A percentile compares a stretch with the other conserved stretches of the same genome.
phyloP scores from a whole-genome alignment of 2,113 vertebrate genomes.

The Strix uralensis region DNA sequence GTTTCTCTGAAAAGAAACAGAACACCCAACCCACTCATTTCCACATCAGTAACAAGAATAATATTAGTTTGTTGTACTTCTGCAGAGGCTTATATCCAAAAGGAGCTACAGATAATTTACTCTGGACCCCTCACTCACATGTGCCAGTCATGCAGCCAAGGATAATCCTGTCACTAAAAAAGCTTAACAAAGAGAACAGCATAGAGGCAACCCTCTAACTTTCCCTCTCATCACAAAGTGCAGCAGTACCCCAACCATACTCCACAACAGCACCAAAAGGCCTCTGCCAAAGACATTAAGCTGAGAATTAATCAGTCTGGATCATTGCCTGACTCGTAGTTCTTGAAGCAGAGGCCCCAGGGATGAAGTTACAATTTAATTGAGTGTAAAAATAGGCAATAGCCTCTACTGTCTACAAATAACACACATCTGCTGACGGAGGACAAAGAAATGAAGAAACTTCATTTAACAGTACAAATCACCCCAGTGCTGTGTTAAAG shows the following conservation, averaged over 20 bases:
- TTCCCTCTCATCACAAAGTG: background rate
- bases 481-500: background rate
- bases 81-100: background rate
- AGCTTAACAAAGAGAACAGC: background rate
- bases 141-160: background rate
- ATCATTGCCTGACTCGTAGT: background rate
- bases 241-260: background rate
- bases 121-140: background rate
- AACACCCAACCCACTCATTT: background rate
- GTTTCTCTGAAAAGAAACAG: background rate
- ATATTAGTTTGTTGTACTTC: background rate
- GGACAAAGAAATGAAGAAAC: constrained; percentile 26
- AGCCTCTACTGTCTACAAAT: constrained; percentile 39
- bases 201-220: background rate
- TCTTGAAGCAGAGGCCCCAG: constrained; percentile 8
- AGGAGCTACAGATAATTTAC: background rate
- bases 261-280: background rate
- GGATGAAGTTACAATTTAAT: constrained; percentile 52
- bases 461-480: background rate
- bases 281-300: constrained; percentile 17
- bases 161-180: background rate
- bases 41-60: background rate
- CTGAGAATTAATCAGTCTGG: constrained; percentile 58
- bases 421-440: constrained; percentile 13
- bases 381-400: constrained; percentile 56